Base-by-base conservation (phyloP, 2,113 vertebrate genomes). In the Leucopsar rothschildi region DNA sequence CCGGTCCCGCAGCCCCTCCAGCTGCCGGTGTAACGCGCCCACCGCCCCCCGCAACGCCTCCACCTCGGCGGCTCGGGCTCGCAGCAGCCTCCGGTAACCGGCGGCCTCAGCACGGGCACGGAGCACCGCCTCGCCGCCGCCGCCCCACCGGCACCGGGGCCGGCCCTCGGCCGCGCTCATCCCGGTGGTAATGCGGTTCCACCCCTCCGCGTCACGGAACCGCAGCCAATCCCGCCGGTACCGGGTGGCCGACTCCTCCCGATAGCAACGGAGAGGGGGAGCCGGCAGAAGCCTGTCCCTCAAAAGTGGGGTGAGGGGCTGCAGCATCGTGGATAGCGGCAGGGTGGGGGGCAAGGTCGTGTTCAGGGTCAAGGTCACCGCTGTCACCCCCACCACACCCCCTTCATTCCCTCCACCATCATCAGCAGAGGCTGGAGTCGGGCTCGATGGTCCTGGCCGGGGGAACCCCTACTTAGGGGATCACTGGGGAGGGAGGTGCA, bases 61-160 rank as follows among this genome's bases (percentile, higher is more conserved):
- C 15, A 98, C 98, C 97, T 98, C 98, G 1, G 98, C 97, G 7
- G 98, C 98, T 60, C 98, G 97, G 44, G 98, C 96, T 84, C 98
- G 98, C 20, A 99, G 98, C 91, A 98, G 95, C 42, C 98, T 92
- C 64, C 98, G 98, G 96, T 99, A 99, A 89, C 98, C 98, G 60
- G 97, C 95, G 13, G 98, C 98, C 97, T 99, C 98, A 83, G 98
- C 98, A 16, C 98, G 98, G 91, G 98, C 97, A 92, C 98, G 97
- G 39, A 98, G 97, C 78, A 98, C 98, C 1, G 98, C 98, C 95
- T 98, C 98, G 83, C 98, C 96, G 28, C 86, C 87, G 70, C 86
- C 87, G 70, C 98, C 98, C 98, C 98, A 97, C 97, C 98, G 98
- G 96, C 90, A 97, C 93, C 97, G 97, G 97, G 98, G 98, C 98